Conservation (phyloP, 1,140 invertebrate genomes). For the Rhopalosiphum padi region DNA sequence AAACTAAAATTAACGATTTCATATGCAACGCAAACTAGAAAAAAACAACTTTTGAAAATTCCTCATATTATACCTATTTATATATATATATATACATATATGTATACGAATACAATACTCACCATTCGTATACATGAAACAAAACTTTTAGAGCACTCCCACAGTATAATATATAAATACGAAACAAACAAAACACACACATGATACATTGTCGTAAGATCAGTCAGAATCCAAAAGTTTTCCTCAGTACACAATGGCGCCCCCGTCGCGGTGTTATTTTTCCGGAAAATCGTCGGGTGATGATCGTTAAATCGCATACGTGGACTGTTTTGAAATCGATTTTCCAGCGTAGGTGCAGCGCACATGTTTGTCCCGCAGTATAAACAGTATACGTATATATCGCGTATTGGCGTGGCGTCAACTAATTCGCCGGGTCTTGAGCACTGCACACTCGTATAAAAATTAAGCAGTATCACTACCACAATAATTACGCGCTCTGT, state of each 20-base stretch:
- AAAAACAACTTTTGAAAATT: not conserved
- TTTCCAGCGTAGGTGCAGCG: not conserved
- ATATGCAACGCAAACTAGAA: not conserved
- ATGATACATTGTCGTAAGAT: not conserved
- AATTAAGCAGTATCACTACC: not conserved
- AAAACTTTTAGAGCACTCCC: not conserved
- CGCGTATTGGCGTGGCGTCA: not conserved
- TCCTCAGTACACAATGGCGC: not conserved
- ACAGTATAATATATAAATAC: not conserved
- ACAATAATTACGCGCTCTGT: not conserved
- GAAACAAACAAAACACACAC: conserved; percentile 1
- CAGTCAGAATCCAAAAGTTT: not conserved
- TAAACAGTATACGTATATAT: not conserved
- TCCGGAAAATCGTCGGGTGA: not conserved
- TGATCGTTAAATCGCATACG: not conserved
- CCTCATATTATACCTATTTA: not conserved
- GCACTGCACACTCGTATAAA: not conserved
- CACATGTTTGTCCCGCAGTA: not conserved
- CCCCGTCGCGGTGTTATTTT: not conserved
- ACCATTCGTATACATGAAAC: not conserved
- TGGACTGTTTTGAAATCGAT: not conserved
- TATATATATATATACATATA: no score
- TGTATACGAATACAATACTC: not conserved
- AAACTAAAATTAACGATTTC: not conserved
- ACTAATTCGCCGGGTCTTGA: not conserved